Conservation (phyloP, 2,113 vertebrate genomes). For the Gallinago undulata region DNA sequence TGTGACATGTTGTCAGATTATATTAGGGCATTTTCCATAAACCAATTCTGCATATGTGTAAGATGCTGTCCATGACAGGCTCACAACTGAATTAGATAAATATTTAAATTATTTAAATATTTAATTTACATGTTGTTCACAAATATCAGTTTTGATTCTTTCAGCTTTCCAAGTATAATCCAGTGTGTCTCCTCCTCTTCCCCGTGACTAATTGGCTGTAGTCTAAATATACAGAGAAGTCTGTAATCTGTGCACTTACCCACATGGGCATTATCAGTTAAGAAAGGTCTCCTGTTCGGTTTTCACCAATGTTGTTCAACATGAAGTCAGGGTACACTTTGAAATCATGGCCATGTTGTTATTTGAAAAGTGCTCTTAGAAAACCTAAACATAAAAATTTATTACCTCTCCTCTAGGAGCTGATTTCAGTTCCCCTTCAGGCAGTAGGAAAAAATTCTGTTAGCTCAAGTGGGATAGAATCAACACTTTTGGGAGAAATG, state of each 20-base stretch:
- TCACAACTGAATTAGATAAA: neutral
- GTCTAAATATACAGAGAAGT: neutral
- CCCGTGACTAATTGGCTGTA: neutral
- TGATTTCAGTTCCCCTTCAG: neutral
- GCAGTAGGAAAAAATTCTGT: neutral
- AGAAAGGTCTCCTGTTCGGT: neutral
- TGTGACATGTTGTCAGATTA: constrained; percentile 45
- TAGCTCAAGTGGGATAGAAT: neutral
- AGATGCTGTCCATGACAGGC: neutral
- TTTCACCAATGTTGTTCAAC: neutral
- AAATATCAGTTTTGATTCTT: neutral
- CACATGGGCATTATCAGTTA: neutral
- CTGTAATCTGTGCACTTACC: neutral
- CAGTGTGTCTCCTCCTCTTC: neutral
- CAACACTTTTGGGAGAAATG: neutral
- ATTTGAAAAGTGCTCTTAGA: neutral
- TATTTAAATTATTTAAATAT: neutral
- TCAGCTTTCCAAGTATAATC: neutral
- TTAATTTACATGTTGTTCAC: neutral
- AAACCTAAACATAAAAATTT: neutral
- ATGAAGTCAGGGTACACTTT: neutral
- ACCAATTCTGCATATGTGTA: neutral
- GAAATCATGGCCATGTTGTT: neutral
- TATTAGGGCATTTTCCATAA: constrained; percentile 28
- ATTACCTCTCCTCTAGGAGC: neutral